Evolutionary conservation across 2,888 invertebrate genomes (phyloP), one percentile per base, ranked within the genome.

Genomic region (Cordilura impudica): DNA sequence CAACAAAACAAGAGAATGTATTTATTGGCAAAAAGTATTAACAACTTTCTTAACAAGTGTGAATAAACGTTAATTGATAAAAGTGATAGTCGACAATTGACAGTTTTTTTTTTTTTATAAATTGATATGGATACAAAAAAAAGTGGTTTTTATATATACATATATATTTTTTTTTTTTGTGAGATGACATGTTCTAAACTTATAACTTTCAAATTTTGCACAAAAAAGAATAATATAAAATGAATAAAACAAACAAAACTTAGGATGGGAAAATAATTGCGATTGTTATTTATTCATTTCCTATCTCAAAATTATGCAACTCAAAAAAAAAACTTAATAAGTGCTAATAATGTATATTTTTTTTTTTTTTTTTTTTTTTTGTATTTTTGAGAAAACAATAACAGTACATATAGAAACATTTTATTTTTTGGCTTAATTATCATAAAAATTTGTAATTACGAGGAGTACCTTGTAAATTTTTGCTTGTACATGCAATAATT

Each of bases 261-360:
- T 4, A 45, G 45, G 71, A 54, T 73, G 58, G 31, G 65, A 73
- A 58, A 49, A 49, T 21, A 51, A n/a, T 29, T 56, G 49, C 14
- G 49, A 66, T 51, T 66, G 63, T 72, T 18, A 26, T 60, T 23
- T 29, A 43, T 23, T 51, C 47, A 66, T 66, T 73, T 73, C 73
- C 73, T 54, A 49, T 23, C 66, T 45, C n/a, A 58, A 73, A 63
- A 56, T 65, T 63, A 72, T 65, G 63, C 56, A 72, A 54, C 26
- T 65, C 29, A 10, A 45, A 19, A 35, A 16, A 26, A 35, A 45
- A n/a, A 18, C 29, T 29, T 3, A 1, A 31, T n/a, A n/a, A n/a
- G n/a, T n/a, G n/a, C n/a, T n/a, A n/a, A n/a, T n/a, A n/a, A n/a
- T n/a, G n/a, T n/a, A n/a, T n/a, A n/a, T n/a, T n/a, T n/a, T n/a